A percentile compares a stretch with the other conserved stretches of the same genome.
Conservation (phyloP, 2,113 vertebrate genomes). For the Butastur rufipennis region DNA sequence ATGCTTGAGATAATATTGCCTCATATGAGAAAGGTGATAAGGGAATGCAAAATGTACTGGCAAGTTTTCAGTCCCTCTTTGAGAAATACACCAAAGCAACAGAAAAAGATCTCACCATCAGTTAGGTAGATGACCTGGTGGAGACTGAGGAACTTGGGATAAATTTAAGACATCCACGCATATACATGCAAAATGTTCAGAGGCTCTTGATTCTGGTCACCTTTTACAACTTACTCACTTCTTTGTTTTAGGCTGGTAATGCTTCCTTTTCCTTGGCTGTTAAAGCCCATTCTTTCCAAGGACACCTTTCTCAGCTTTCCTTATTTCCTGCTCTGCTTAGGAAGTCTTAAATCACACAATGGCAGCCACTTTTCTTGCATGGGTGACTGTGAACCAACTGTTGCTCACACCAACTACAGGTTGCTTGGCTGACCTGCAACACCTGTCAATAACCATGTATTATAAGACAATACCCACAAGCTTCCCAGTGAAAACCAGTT, state of each 20-base stretch:
- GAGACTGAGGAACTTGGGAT: background rate
- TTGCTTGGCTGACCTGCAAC: background rate
- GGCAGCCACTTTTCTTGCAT: background rate
- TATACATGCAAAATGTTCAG: background rate
- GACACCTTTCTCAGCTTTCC: background rate
- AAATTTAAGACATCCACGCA: background rate
- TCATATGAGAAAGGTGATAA: background rate
- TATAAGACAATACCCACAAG: fast-evolving
- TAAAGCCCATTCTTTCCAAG: background rate
- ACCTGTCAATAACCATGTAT: background rate
- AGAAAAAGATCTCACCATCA: background rate
- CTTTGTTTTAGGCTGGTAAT: background rate
- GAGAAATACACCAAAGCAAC: background rate
- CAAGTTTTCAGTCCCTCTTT: background rate
- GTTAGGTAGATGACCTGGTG: background rate
- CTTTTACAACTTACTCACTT: background rate
- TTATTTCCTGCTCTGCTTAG: background rate
- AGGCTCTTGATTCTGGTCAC: background rate
- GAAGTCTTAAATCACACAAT: background rate
- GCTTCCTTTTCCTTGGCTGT: background rate
- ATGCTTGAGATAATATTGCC: background rate
- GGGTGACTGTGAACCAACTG: background rate
- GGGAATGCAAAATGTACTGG: background rate
- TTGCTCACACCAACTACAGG: background rate
- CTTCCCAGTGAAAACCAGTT: background rate